A percentile compares a stretch with the other conserved stretches of the same genome.
phyloP scores from a whole-genome alignment of 1,140 invertebrate species.

The Drosophila nigromelanica region DNA sequence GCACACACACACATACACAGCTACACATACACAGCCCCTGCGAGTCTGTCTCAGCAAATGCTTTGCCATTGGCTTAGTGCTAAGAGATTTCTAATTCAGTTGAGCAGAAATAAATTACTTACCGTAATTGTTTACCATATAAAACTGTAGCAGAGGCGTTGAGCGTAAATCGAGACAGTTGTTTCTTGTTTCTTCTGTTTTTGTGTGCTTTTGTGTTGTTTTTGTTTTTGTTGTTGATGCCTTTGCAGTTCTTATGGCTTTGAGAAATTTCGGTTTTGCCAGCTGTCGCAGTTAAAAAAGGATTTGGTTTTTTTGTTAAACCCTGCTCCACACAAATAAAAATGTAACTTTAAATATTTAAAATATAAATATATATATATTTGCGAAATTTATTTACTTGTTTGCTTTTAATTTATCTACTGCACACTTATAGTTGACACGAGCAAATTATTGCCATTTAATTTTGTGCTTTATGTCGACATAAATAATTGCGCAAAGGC shows the following conservation, averaged over 20 bases:
- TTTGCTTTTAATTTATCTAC: constrained; percentile 78
- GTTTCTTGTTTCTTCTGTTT: constrained; percentile 9
- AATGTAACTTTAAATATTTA: constrained; percentile 23
- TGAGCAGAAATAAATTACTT: constrained; percentile 82
- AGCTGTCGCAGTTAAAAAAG: constrained; percentile 36
- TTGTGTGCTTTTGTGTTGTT: constrained; percentile 15
- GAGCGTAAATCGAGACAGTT: constrained; percentile 50
- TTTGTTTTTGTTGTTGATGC: constrained; percentile 4
- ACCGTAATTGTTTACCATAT: constrained; percentile 81
- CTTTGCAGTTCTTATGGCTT: constrained; percentile 29
- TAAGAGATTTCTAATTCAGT: constrained; percentile 82
- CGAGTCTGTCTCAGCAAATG: constrained; percentile 23
- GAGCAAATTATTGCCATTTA: constrained; percentile 78
- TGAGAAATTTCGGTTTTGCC: constrained; percentile 38
- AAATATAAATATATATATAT: constrained; percentile 29
- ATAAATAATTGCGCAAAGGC: constrained; percentile 80
- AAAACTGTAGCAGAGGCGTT: constrained; percentile 73
- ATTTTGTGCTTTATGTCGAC: constrained; percentile 72
- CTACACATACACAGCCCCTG: constrained; percentile 1
- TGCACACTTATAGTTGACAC: constrained; percentile 75
- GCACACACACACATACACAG: constrained; percentile 22
- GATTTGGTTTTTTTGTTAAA: constrained; percentile 14
- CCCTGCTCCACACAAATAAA: neutral
- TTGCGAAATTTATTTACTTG: constrained; percentile 63
- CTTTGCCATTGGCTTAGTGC: constrained; percentile 73